phyloP scores from a whole-genome alignment of 2,797 vertebrate genomes.

The Myotis findleyi region DNA sequence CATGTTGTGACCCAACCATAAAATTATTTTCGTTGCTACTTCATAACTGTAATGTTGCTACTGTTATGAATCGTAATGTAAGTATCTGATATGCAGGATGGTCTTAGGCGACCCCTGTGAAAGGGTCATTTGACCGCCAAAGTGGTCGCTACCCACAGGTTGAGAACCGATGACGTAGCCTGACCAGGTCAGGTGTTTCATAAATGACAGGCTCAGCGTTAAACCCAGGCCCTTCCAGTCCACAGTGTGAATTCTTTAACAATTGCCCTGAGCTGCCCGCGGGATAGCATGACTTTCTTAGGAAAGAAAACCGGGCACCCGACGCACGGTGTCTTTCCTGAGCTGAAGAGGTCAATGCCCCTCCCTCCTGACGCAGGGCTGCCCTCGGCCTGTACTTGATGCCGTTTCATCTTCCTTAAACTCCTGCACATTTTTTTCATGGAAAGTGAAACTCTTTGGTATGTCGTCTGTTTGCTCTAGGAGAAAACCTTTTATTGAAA shows the following conservation, averaged over 20 bases:
- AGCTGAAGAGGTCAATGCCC: background rate
- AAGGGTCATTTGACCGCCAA: too few species aligned
- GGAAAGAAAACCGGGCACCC: background rate
- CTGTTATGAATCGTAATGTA: too few species aligned
- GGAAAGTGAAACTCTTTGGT: background rate
- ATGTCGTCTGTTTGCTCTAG: constrained; percentile 8
- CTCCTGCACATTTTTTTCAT: background rate
- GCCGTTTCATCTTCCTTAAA: constrained; percentile 35
- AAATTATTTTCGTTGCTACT: too few species aligned
- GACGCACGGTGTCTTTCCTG: background rate
- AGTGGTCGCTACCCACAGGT: too few species aligned
- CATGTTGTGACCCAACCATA: too few species aligned
- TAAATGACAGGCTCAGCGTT: background rate
- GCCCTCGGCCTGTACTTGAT: background rate
- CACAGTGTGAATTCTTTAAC: background rate
- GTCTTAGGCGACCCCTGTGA: too few species aligned
- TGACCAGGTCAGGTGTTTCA: background rate
- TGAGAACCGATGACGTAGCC: background rate
- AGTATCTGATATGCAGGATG: too few species aligned
- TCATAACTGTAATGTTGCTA: too few species aligned
- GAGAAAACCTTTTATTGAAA: constrained; percentile 34
- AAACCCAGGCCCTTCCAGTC: background rate
- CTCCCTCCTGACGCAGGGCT: background rate
- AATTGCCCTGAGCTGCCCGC: background rate
- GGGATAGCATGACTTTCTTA: background rate